Conservation (phyloP, 2,888 invertebrate genomes). For the Anthophora plumipes region DNA sequence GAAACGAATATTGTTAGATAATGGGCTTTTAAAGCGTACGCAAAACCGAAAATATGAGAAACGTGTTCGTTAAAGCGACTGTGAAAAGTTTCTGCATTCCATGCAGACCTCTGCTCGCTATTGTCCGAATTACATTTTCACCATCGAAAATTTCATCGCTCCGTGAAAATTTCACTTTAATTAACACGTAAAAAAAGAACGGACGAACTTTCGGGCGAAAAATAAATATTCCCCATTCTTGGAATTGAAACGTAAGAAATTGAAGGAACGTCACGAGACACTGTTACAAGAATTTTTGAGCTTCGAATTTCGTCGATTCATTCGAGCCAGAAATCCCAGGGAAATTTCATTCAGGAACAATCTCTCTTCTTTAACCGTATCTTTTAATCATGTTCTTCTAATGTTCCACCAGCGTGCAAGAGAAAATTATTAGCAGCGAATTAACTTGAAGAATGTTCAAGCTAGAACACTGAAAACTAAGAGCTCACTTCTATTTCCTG, state of each 20-base stretch:
- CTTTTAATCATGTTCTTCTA: too few relatives aligned
- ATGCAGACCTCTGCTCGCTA: neutral
- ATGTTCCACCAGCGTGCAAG: too few relatives aligned
- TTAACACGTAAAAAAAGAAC: neutral
- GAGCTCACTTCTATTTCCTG: neutral
- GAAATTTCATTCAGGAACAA: neutral
- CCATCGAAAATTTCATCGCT: neutral
- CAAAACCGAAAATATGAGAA: conserved; percentile 23
- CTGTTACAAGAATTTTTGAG: neutral
- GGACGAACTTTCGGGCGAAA: neutral
- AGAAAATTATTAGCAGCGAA: neutral
- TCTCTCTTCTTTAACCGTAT: neutral
- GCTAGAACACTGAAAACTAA: neutral
- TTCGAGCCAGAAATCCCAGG: neutral
- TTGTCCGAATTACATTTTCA: conserved; percentile 13
- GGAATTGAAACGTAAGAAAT: neutral
- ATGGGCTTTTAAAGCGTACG: conserved; percentile 36
- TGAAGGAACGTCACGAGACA: neutral
- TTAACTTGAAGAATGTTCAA: conserved; percentile 9
- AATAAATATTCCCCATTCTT: neutral
- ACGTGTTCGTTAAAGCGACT: conserved; percentile 13
- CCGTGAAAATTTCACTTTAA: neutral
- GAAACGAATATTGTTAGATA: conserved; percentile 37
- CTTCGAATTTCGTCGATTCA: neutral
- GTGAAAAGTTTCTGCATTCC: conserved; percentile 10